These are phyloP conservation scores for Hetaerina americana DNA, from an alignment of 1,140 invertebrate species.

Conservation along the genomic window DNA sequence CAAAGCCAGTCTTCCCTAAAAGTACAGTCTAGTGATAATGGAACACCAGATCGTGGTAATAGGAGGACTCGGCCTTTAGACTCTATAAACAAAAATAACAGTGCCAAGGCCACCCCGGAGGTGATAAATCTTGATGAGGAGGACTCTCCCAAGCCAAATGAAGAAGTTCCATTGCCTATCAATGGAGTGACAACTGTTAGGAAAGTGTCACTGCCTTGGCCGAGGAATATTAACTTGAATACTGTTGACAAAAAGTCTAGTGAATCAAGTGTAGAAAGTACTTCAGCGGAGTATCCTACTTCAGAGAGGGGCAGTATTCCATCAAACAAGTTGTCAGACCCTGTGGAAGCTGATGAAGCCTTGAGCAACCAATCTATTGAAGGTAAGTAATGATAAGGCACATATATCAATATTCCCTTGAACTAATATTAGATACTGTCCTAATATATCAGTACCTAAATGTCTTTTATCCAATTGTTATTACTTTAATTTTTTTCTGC, in stretches of 20 bases:
- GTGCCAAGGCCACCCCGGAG: neutral
- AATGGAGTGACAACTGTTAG: neutral
- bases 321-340: neutral
- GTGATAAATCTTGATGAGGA: neutral
- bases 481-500: no score
- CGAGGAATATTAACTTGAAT: no score
- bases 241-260: no score
- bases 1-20: neutral
- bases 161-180: neutral
- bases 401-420: no score
- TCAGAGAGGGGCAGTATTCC: no score
- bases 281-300: no score
- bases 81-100: neutral
- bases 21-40: neutral
- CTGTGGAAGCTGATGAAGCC: neutral
- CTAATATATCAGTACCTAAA: no score
- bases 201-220: neutral
- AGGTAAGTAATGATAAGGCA: no score
- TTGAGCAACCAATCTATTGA: neutral
- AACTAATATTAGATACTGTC: no score
- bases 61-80: neutral
- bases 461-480: no score
- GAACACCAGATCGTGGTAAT: neutral
- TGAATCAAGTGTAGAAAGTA: no score
- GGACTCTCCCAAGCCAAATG: neutral